Base-by-base conservation (phyloP, 2,888 invertebrate genomes). In the Pocota personata region DNA sequence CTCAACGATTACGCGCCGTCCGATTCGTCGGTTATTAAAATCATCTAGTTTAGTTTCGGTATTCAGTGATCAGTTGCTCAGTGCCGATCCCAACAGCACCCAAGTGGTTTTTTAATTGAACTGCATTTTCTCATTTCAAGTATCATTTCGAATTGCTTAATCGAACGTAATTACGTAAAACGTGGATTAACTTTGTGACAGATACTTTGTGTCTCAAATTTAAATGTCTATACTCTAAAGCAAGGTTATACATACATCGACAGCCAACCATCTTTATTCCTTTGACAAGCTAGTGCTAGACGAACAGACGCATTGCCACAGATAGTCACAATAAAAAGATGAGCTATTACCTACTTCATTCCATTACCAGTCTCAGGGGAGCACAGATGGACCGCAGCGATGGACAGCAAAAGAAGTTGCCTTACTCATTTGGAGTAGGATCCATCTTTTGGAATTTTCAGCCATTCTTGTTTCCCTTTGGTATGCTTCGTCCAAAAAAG, bases 401-500 rank as follows among this genome's bases (percentile, higher is more conserved):
- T 40, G 35, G 46, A 57, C 40, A 71, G 30, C 27, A 27, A 58
- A 21, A 57, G 35, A 73, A 69, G 40, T 43, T 62, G 27, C 46
- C 46, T 60, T 50, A 72, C 72, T 66, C 78, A 78, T 71, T 57
- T 46, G 30, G 64, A 76, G 48, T 76, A 71, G 64, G 50, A 73
- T 83, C 62, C 72, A 79, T 73, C 73, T 55, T 30, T 60, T 10
- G 73, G 78, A 78, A 79, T 78, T 60, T 60, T 72, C 67, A 73
- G 30, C 78, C 52, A 84, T 84, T 79, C 75, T 75, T 66, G 72
- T 77, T 82, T 48, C 48, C 66, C 57, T 67, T 72, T 66, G 77
- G 52, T 72, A 66, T 78, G 83, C 27, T 83, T 52, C 82, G 48
- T 64, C 82, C 82, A 48, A 67, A 82, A 82, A 82, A 77, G 82